Evolutionary conservation across 2,888 invertebrate species (phyloP), one percentile per base, ranked within the genome.

Genomic region (Carabus problematicus): DNA sequence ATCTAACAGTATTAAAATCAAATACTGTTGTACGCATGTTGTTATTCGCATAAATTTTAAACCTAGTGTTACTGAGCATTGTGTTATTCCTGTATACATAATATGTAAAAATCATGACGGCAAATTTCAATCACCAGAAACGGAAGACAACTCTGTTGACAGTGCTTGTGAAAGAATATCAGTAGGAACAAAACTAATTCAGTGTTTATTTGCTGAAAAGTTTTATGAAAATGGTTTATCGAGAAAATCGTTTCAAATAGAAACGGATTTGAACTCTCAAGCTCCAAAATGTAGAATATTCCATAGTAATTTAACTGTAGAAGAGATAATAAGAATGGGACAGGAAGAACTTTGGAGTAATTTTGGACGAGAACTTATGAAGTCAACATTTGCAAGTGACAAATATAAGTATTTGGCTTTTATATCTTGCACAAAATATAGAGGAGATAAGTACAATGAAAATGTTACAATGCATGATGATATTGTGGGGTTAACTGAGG

Each of bases 361-460:
- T 78, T 88, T 95, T 79, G 97, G 93, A 1, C 86, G 91, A 73
- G 96, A 97, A 82, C 83, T 97, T 54, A 90, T 95, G 87, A 85
- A 88, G 66, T 90, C 90, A 0, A 81, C 84, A 47, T 77, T 89
- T 61, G 88, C 88, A 60, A 85, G 84, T 74, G 85, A 87, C 72
- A 86, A 89, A 73, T 86, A 91, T 73, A 98, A 97, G 81, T 97
- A 93, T 84, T 85, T 97, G 69, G 95, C 91, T 0, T 96, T 97
- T 78, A 85, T 97, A 73, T 93, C 94, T 0, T 95, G 94, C 79
- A 95, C 96, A 0, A 85, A 89, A 75, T 95, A 92, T 80, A 84
- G 88, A 75, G 90, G 90, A 4, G 70, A 73, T 39, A 85, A 83
- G 29, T 85, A 84, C 75, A 70, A 74, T 40, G 83, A 85, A 2